These are phyloP conservation scores for Scaptomyza reducta DNA, from an alignment of 2,888 invertebrate genomes.

Conservation along the genomic window DNA sequence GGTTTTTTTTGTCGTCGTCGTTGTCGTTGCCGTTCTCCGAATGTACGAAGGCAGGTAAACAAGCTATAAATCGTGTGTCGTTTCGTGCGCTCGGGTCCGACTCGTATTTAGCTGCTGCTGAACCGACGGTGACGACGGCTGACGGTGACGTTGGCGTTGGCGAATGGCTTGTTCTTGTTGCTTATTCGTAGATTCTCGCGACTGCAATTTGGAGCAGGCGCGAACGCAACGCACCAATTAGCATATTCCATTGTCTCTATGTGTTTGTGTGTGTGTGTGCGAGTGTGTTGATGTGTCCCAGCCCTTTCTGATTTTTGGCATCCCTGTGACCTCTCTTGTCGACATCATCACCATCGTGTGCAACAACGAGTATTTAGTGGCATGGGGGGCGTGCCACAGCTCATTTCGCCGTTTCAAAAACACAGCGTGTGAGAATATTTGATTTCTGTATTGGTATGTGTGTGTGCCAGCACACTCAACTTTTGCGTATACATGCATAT, in stretches of 20 bases:
- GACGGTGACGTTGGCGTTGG: conserved; percentile 38
- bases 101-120: conserved; percentile 60
- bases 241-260: conserved; percentile 79
- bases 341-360: conserved; percentile 38
- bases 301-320: conserved; percentile 70
- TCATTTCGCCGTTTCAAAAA: conserved; percentile 63
- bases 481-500: conserved; percentile 11
- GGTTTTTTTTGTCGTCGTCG: conserved; percentile 1
- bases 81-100: conserved; percentile 54
- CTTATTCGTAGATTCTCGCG: conserved; percentile 80
- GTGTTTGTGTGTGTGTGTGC: conserved; percentile 37
- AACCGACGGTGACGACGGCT: conserved; percentile 32
- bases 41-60: conserved; percentile 81
- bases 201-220: conserved; percentile 69
- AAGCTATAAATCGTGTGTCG: conserved; percentile 79
- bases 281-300: conserved; percentile 38
- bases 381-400: conserved; percentile 72
- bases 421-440: conserved; percentile 51
- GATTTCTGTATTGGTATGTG: conserved; percentile 39
- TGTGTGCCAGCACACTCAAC: not conserved
- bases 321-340: conserved; percentile 49
- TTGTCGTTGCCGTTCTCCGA: conserved; percentile 31
- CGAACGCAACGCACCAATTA: conserved; percentile 81
- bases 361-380: conserved; percentile 57
- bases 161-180: conserved; percentile 77